Conservation (phyloP, 2,888 invertebrate genomes). For the Sminthurides aquaticus region DNA sequence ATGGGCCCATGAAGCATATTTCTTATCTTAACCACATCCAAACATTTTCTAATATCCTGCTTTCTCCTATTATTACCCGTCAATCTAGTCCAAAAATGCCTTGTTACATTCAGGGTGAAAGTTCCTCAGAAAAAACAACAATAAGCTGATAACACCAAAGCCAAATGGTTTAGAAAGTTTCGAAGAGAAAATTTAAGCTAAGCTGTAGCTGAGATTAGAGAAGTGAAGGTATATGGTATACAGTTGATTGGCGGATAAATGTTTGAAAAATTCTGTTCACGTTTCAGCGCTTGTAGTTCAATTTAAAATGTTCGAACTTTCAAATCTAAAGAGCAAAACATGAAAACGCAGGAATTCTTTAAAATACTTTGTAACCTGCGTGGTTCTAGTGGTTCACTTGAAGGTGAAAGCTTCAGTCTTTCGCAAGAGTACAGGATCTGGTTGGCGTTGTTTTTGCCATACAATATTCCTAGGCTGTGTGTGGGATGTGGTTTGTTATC, state of each 20-base stretch:
- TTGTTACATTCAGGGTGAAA: too few relatives aligned
- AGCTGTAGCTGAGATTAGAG: neutral
- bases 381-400: too few relatives aligned
- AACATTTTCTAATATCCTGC: neutral
- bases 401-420: too few relatives aligned
- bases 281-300: neutral
- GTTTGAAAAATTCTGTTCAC: neutral
- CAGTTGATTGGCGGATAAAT: neutral
- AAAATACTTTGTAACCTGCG: conserved; percentile 9
- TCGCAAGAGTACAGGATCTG: too few relatives aligned
- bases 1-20: too few relatives aligned
- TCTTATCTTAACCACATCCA: neutral
- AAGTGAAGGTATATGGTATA: neutral
- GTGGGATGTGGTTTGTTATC: too few relatives aligned
- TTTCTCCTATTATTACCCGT: too few relatives aligned
- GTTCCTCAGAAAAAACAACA: too few relatives aligned
- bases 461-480: neutral
- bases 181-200: neutral
- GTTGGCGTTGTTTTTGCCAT: conserved; percentile 21
- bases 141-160: neutral
- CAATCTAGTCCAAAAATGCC: too few relatives aligned
- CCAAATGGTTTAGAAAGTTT: neutral
- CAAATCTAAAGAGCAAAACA: neutral
- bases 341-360: neutral
- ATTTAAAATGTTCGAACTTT: neutral